These are phyloP conservation scores for Malthinus flaveolus DNA, from an alignment of 2,888 invertebrate species.

Conservation along the genomic window DNA sequence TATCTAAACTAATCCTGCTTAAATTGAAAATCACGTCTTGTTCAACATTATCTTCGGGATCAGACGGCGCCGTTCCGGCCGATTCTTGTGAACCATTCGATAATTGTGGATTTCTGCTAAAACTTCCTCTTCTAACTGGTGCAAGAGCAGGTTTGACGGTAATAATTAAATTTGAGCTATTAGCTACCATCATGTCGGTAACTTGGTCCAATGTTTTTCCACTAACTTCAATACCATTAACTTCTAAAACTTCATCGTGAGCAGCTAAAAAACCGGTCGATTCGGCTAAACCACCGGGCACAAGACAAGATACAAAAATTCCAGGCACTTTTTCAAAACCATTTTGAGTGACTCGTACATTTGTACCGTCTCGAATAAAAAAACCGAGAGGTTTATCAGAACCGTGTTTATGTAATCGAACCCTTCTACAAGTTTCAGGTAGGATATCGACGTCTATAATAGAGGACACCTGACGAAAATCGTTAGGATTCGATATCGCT, in stretches of 20 bases:
- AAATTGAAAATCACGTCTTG: slow-evolving; percentile 91
- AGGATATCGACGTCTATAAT: slow-evolving; percentile 99
- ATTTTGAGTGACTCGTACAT: slow-evolving; percentile 81
- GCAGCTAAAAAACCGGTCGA: slow-evolving; percentile 97
- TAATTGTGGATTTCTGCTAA: slow-evolving; percentile 70
- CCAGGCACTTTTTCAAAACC: slow-evolving; percentile 88
- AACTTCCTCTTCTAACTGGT: slow-evolving; percentile 72
- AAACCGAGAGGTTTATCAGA: slow-evolving; percentile 97
- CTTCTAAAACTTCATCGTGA: slow-evolving; percentile 99
- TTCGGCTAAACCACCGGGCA: slow-evolving; percentile 96
- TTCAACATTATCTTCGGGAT: slow-evolving; percentile 61
- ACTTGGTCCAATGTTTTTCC: slow-evolving; percentile 98
- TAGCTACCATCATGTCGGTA: slow-evolving; percentile 99
- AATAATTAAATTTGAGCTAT: slow-evolving; percentile 97
- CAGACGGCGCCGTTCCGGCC: slow-evolving; percentile 58
- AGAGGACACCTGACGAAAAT: slow-evolving; percentile 97
- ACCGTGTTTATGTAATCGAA: slow-evolving; percentile 93
- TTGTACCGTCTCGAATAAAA: slow-evolving; percentile 87
- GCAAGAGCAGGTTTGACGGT: slow-evolving; percentile 93
- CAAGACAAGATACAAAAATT: slow-evolving; percentile 96
- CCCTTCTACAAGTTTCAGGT: slow-evolving; percentile 95
- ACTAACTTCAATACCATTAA: slow-evolving; percentile 99
- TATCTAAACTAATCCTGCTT: slow-evolving; percentile 56
- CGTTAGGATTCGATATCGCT: slow-evolving; percentile 96
- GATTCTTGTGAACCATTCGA: slow-evolving; percentile 74